Conservation (phyloP, 2,888 invertebrate genomes). For the Abrostola triplasia region DNA sequence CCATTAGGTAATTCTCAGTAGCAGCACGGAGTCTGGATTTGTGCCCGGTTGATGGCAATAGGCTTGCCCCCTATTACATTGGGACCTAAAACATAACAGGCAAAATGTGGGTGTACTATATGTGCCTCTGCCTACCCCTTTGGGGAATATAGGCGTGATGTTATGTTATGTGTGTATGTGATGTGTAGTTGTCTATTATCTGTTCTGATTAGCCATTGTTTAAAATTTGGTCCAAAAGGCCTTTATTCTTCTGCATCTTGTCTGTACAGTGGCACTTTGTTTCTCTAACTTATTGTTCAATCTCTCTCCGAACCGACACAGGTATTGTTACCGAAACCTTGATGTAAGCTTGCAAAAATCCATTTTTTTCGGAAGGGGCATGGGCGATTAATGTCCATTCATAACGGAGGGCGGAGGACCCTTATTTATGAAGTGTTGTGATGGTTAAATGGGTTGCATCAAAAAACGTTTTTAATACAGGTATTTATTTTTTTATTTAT, state of each 20-base stretch:
- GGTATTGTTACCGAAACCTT: constrained; percentile 24
- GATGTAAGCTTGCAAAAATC: constrained; percentile 28
- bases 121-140: too few species aligned
- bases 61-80: too few species aligned
- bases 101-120: too few species aligned
- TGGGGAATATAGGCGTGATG: too few species aligned
- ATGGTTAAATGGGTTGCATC: neutral
- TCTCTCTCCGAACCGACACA: constrained; percentile 19
- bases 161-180: too few species aligned
- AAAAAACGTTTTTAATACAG: neutral
- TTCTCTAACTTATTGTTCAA: constrained; percentile 25
- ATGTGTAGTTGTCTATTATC: too few species aligned
- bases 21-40: too few species aligned
- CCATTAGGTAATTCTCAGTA: too few species aligned
- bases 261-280: constrained; percentile 8
- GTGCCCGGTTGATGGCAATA: too few species aligned
- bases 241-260: constrained; percentile 3
- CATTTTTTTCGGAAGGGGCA: constrained; percentile 26
- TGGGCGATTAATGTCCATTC: constrained; percentile 9
- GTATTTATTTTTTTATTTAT: too few species aligned
- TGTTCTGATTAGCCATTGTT: too few species aligned
- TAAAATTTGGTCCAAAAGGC: neutral
- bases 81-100: too few species aligned
- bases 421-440: constrained; percentile 19
- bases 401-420: neutral